Evolutionary conservation across 2,113 vertebrate genomes (phyloP).

Genomic region (Cryptomyrus ogoouensis): DNA sequence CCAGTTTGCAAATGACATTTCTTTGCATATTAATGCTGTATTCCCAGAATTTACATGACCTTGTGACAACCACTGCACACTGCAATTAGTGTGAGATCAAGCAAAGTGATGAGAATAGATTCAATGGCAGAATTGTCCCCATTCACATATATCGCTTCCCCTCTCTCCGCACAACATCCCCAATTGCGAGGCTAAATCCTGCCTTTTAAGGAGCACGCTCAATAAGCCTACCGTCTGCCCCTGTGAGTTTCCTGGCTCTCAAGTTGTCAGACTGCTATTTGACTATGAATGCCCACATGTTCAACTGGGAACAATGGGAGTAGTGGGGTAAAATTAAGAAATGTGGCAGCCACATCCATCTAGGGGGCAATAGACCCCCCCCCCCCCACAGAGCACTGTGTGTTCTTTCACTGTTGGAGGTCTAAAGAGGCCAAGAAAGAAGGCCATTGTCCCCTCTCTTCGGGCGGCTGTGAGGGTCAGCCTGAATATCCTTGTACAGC

Average conservation of each 20-base stretch:
- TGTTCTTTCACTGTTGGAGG: conserved; percentile 10
- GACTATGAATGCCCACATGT: conserved; percentile 23
- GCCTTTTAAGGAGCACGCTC: not conserved
- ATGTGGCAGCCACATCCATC: conserved; percentile 33
- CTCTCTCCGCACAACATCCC: not conserved
- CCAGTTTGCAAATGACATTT: conserved; percentile 39
- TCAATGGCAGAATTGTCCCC: conserved; percentile 26
- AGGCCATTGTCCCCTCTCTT: not conserved
- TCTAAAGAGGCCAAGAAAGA: not conserved
- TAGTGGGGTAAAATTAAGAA: conserved; percentile 31
- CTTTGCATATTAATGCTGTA: conserved; percentile 48
- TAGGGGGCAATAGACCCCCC: conserved; percentile 17
- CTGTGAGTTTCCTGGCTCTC: not conserved
- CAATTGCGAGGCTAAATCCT: conserved; percentile 3
- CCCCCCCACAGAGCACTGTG: conserved; percentile 19
- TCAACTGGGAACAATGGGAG: conserved; percentile 11
- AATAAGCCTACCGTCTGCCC: conserved; percentile 13
- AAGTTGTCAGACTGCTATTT: conserved; percentile 11
- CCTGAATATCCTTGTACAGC: conserved; percentile 5
- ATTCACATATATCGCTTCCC: conserved; percentile 11
- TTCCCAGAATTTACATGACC: conserved; percentile 41
- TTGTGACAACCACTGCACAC: conserved; percentile 35
- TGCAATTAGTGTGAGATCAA: conserved; percentile 43
- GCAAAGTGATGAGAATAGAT: conserved; percentile 32
- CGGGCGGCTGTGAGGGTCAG: not conserved